phyloP scores from a whole-genome alignment of 2,888 invertebrate genomes.

The Microplitis manilae region DNA sequence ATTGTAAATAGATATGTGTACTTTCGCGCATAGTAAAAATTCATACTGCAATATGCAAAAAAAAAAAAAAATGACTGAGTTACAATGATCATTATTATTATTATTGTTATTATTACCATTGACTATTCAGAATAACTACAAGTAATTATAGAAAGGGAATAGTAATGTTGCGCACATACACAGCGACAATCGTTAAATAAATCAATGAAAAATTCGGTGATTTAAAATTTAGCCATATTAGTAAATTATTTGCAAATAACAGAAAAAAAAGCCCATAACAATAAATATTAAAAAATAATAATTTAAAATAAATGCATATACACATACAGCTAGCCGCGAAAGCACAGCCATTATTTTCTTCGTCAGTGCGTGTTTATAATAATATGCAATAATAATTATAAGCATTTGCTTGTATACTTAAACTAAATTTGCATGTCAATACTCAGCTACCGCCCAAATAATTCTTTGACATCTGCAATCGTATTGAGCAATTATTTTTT shows the following conservation, averaged over 20 bases:
- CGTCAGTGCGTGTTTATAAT: conserved; percentile 41
- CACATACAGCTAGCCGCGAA: conserved; percentile 56
- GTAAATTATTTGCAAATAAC: not conserved
- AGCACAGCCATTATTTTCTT: conserved; percentile 55
- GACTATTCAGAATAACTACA: not conserved
- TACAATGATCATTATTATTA: not conserved
- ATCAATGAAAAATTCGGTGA: not conserved
- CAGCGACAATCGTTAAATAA: not conserved
- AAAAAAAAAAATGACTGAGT: not conserved
- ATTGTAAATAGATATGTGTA: not conserved
- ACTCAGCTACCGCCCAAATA: conserved; percentile 18
- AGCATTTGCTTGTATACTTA: not conserved
- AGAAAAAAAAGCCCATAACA: not conserved
- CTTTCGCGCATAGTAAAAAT: not conserved
- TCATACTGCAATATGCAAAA: not conserved
- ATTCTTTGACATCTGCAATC: not conserved
- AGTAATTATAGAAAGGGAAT: not conserved
- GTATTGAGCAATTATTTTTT: not conserved
- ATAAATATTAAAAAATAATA: conserved; percentile 23
- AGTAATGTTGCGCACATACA: not conserved
- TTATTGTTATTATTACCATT: not conserved
- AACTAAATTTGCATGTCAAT: conserved; percentile 25
- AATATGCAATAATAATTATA: conserved; percentile 33
- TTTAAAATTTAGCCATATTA: not conserved
- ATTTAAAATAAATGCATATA: conserved; percentile 32